A percentile compares a stretch with the other conserved stretches of the same genome.
Conservation (phyloP, 2,888 invertebrate species). For the Scelioninae gen. 1 region DNA sequence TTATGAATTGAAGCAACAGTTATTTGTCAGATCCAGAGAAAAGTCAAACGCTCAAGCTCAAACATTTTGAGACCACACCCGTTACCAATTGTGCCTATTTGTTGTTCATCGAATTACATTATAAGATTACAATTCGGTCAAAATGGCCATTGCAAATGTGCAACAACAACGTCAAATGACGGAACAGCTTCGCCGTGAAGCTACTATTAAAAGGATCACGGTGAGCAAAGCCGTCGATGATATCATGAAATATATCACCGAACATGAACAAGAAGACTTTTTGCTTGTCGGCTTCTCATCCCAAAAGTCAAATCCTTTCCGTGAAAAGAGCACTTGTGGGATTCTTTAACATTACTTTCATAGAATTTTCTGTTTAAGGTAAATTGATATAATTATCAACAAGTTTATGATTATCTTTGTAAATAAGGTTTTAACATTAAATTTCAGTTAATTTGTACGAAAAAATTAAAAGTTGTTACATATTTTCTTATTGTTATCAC, state of each 20-base stretch:
- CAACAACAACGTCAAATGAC: slow-evolving; percentile 97
- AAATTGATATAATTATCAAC: not conserved
- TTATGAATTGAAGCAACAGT: too few species aligned
- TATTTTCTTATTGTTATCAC: too few species aligned
- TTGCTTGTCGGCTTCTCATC: slow-evolving; percentile 96
- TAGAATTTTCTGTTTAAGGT: not conserved
- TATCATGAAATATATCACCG: slow-evolving; percentile 94
- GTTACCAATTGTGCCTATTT: slow-evolving; percentile 30
- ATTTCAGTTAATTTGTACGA: too few species aligned
- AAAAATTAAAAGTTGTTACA: too few species aligned
- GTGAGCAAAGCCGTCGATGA: slow-evolving; percentile 95
- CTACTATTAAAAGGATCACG: slow-evolving; percentile 93
- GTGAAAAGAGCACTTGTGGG: slow-evolving; percentile 95
- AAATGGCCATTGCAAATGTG: slow-evolving; percentile 96
- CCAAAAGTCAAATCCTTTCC: slow-evolving; percentile 97
- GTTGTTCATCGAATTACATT: slow-evolving; percentile 13
- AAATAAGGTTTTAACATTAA: too few species aligned
- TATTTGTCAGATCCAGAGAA: too few species aligned
- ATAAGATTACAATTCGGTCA: not conserved
- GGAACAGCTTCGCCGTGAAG: slow-evolving; percentile 96
- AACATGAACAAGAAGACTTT: slow-evolving; percentile 97
- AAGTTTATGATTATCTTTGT: too few species aligned
- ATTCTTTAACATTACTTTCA: slow-evolving; percentile 88
- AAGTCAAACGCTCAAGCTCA: not conserved
- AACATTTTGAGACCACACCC: slow-evolving; percentile 39